phyloP scores from a whole-genome alignment of 1,140 invertebrate species.

The Paraescarpia echinospica region DNA sequence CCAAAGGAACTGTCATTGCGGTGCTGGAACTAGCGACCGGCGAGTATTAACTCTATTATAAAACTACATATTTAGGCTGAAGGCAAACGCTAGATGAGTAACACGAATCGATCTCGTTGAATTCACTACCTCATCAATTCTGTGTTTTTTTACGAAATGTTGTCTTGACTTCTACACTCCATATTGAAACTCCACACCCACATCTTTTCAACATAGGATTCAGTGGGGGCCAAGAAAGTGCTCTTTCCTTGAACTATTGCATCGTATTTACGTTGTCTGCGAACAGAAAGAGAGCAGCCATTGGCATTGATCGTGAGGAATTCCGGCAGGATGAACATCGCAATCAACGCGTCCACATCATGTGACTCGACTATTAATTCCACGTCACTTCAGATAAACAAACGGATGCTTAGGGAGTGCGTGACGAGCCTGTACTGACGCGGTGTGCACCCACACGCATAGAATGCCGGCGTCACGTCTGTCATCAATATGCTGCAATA shows the following conservation, averaged over 20 bases:
- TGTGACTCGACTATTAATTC: background rate
- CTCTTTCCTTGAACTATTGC: background rate
- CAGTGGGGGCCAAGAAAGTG: background rate
- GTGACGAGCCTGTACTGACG: background rate
- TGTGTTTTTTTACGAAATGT: background rate
- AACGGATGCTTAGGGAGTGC: background rate
- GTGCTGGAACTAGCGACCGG: no score
- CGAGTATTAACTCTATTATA: no score
- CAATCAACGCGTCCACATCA: background rate
- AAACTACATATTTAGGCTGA: no score
- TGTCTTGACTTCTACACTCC: background rate
- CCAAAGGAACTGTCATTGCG: no score
- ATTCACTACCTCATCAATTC: background rate
- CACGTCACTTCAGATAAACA: background rate
- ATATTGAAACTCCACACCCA: no score
- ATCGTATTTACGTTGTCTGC: background rate
- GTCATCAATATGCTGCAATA: background rate
- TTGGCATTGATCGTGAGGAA: background rate
- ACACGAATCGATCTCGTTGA: no score
- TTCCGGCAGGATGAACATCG: background rate
- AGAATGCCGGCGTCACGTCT: background rate
- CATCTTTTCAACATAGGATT: background rate
- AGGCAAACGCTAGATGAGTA: no score
- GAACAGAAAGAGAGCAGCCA: background rate
- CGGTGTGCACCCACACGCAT: background rate